Evolutionary conservation across 2,113 vertebrate genomes (phyloP).

Genomic region (Rhea pennata): DNA sequence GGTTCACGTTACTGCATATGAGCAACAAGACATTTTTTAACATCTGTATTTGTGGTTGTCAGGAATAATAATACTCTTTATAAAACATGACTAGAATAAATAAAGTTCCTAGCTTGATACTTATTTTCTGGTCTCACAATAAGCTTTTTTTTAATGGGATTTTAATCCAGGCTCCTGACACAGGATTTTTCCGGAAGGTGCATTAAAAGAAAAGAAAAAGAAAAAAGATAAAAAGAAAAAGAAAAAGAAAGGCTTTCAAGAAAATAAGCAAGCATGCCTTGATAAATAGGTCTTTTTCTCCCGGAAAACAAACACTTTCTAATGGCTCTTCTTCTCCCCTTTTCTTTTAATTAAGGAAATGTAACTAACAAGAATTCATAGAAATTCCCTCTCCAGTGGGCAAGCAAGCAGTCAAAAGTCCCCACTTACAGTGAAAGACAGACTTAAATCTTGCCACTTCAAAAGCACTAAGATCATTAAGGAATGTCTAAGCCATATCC

Average conservation of each 20-base stretch:
- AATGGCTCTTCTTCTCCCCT: background rate
- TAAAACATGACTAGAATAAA: slow-evolving; percentile 11
- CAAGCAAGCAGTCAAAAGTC: background rate
- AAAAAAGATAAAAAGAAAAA: background rate
- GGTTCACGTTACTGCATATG: slow-evolving; percentile 13
- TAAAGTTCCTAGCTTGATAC: background rate
- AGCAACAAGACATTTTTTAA: background rate
- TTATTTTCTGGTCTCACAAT: background rate
- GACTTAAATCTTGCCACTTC: background rate
- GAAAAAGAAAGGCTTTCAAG: background rate
- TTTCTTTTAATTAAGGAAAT: background rate
- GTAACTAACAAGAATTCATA: background rate
- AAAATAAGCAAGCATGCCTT: background rate
- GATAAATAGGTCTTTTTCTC: background rate
- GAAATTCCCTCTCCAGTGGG: background rate
- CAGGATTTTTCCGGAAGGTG: background rate
- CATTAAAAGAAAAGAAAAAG: background rate
- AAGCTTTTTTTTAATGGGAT: background rate
- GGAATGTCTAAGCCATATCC: background rate
- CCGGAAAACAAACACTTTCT: background rate
- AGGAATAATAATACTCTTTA: slow-evolving; percentile 1
- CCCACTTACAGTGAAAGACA: background rate
- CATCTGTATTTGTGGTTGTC: background rate
- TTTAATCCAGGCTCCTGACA: background rate
- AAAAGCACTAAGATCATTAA: background rate